A percentile compares a stretch with the other conserved stretches of the same genome.
Conservation (phyloP, 1,140 invertebrate species). For the Drosophila prosaltans region DNA sequence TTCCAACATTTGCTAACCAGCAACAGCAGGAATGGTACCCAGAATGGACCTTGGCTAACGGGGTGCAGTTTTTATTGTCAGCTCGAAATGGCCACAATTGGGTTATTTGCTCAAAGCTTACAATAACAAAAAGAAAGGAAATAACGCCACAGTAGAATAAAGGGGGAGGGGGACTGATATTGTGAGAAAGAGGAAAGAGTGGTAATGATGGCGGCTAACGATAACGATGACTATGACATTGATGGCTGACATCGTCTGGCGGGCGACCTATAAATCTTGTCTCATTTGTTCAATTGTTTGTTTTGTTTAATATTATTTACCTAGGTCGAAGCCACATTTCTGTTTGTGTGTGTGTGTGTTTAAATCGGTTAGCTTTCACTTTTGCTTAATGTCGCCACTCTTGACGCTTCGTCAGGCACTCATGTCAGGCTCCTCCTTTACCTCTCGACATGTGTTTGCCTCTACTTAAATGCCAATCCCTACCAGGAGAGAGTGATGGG, state of each 20-base stretch:
- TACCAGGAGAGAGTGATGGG: conserved; percentile 33
- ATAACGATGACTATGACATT: conserved; percentile 42
- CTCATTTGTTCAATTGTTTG: conserved; percentile 38
- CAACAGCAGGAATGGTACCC: conserved; percentile 37
- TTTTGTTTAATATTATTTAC: conserved; percentile 20
- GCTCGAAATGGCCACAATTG: conserved; percentile 75
- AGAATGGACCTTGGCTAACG: conserved; percentile 2
- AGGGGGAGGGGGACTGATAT: neutral
- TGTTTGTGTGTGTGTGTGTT: conserved; percentile 51
- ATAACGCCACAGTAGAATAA: neutral
- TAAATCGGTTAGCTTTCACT: conserved; percentile 52
- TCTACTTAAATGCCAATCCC: conserved; percentile 51
- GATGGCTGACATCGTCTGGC: conserved; percentile 18
- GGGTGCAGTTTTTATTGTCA: conserved; percentile 76
- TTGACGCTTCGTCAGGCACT: conserved; percentile 27
- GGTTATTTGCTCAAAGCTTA: conserved; percentile 72
- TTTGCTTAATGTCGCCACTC: conserved; percentile 25
- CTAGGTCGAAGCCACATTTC: conserved; percentile 41
- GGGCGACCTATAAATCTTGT: conserved; percentile 12
- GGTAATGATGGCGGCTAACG: neutral
- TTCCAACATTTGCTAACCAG: conserved; percentile 54
- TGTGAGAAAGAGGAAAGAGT: neutral
- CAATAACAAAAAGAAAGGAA: conserved; percentile 8
- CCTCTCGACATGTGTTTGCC: conserved; percentile 18
- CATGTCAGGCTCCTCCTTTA: conserved; percentile 2